phyloP scores from a whole-genome alignment of 2,113 vertebrate genomes.

The Oncorhynchus mykiss region DNA sequence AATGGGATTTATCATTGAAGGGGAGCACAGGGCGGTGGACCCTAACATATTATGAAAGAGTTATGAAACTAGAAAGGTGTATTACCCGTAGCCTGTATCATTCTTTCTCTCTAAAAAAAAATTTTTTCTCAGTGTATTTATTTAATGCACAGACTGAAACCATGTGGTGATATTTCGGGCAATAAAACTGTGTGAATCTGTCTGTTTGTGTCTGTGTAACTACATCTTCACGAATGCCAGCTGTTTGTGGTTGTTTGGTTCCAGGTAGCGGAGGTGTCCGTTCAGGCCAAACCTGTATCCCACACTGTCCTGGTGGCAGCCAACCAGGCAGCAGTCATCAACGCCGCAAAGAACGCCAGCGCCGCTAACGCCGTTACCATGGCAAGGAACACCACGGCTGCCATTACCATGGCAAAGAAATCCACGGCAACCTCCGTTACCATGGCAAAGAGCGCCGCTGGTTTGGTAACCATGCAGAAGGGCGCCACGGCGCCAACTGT shows the following conservation, averaged over 20 bases:
- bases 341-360: conserved; percentile 69
- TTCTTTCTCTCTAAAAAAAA: not conserved
- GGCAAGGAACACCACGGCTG: conserved; percentile 53
- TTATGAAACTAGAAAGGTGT: too few species aligned
- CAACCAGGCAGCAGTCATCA: conserved; percentile 76
- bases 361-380: conserved; percentile 43
- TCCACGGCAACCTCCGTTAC: conserved; percentile 27
- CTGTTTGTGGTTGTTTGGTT: not conserved
- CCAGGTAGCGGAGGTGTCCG: conserved; percentile 50
- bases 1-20: too few species aligned
- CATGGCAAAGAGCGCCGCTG: conserved; percentile 54
- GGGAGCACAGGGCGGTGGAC: too few species aligned
- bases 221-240: not conserved
- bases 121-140: too few species aligned
- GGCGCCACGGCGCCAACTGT: conserved; percentile 1
- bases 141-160: too few species aligned
- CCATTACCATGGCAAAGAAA: conserved; percentile 8
- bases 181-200: not conserved
- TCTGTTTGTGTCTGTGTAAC: not conserved
- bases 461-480: conserved; percentile 53
- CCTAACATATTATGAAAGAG: too few species aligned
- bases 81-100: not conserved
- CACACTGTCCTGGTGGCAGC: conserved; percentile 72
- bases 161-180: not conserved
- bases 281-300: conserved; percentile 48